These are phyloP conservation scores for Corythornis cristatus DNA, from an alignment of 2,113 vertebrate species.

Conservation along the genomic window DNA sequence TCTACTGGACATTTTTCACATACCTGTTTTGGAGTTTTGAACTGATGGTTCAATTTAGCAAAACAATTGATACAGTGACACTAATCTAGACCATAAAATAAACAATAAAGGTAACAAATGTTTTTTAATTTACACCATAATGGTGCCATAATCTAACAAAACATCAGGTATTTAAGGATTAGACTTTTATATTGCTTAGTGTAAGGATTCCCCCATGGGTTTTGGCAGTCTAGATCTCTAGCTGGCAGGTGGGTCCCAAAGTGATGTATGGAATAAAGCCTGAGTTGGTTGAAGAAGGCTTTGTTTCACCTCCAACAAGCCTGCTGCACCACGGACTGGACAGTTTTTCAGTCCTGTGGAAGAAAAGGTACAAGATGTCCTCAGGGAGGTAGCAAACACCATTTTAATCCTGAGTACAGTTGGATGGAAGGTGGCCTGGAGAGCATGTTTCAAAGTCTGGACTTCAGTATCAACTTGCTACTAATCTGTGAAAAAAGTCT, in stretches of 20 bases:
- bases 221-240: background rate
- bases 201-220: background rate
- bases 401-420: background rate
- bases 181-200: background rate
- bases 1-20: background rate
- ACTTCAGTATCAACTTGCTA: background rate
- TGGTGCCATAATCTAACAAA: background rate
- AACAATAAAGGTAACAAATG: conserved; percentile 29
- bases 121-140: conserved; percentile 8
- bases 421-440: background rate
- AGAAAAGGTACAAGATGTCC: background rate
- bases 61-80: background rate
- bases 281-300: background rate
- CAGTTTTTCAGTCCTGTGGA: background rate
- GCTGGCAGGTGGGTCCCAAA: background rate
- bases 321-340: background rate
- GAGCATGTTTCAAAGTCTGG: background rate
- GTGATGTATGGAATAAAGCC: background rate
- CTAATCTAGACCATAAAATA: conserved; percentile 7
- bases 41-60: background rate
- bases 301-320: background rate
- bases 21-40: background rate
- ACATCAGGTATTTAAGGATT: background rate
- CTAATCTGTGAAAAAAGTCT: background rate
- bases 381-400: background rate